Evolutionary conservation across 64 coral and sea anemone genomes (phyloP).

Genomic region (Hydrozoanthus tunicans): DNA sequence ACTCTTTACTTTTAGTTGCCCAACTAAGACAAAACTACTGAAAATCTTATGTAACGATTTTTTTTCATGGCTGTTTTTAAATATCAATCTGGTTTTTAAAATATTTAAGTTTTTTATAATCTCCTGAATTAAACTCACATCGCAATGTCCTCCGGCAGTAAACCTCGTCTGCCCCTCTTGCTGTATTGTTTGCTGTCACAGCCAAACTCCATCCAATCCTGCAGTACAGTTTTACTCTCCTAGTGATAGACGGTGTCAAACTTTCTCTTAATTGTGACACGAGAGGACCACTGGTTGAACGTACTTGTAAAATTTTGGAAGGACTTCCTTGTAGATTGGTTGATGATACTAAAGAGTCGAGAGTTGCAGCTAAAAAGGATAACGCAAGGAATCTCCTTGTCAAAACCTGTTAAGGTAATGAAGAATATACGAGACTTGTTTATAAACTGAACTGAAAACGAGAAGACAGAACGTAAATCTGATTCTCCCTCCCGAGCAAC

Average conservation of each 20-base stretch:
- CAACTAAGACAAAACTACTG: no score
- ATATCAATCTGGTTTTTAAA: not conserved
- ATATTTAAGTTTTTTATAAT: not conserved
- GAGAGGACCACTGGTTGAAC: not conserved
- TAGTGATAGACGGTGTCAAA: constrained; percentile 28
- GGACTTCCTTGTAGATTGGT: not conserved
- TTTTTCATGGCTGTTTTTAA: not conserved
- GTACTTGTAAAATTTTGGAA: not conserved
- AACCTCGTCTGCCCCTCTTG: not conserved
- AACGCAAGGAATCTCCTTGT: not conserved
- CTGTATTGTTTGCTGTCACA: constrained; percentile 33
- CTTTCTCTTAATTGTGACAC: not conserved
- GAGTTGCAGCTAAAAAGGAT: not conserved
- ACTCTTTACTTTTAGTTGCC: no score
- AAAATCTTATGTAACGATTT: no score
- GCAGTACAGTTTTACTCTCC: constrained; percentile 31
- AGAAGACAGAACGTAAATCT: not conserved
- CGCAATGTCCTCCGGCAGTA: constrained; percentile 14
- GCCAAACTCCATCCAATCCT: constrained; percentile 30
- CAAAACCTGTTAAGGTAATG: constrained; percentile 8
- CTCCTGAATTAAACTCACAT: constrained; percentile 4
- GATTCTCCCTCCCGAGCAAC: no score
- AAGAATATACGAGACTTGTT: not conserved
- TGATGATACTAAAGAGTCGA: not conserved
- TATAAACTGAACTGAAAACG: not conserved